Percentiles rank a stretch among this genome's conserved stretches.
These are phyloP conservation scores for Megaceryle torquata DNA, from an alignment of 2,113 vertebrate species.

Conservation along the genomic window DNA sequence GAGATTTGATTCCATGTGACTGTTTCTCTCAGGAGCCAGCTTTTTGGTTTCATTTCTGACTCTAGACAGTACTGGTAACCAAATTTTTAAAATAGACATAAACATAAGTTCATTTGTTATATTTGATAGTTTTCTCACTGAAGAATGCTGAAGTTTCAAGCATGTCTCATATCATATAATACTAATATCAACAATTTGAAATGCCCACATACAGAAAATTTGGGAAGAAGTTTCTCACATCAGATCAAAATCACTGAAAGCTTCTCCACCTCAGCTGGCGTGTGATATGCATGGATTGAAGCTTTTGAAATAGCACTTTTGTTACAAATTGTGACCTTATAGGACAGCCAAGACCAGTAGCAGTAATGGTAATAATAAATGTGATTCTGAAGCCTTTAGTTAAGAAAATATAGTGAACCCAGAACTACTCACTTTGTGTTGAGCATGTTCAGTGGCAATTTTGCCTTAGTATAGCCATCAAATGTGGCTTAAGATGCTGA, in stretches of 20 bases:
- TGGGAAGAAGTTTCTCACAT: not conserved
- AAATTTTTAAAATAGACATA: not conserved
- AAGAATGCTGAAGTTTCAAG: not conserved
- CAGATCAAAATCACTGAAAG: not conserved
- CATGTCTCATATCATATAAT: not conserved
- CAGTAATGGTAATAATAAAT: not conserved
- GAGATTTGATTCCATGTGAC: not conserved
- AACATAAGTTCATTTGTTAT: not conserved
- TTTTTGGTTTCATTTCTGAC: slow-evolving; percentile 15
- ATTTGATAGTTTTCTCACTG: not conserved
- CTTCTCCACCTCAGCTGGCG: not conserved
- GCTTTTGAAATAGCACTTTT: not conserved
- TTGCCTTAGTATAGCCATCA: not conserved
- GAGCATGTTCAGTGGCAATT: not conserved
- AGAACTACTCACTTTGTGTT: not conserved
- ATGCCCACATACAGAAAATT: not conserved
- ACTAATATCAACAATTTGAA: not conserved
- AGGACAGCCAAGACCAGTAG: not conserved
- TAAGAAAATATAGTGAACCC: not conserved
- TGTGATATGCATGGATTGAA: not conserved
- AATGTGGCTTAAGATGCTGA: not conserved
- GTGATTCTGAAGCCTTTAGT: not conserved
- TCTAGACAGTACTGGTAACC: not conserved
- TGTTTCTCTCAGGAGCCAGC: not conserved
- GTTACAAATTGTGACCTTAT: not conserved